Base-by-base conservation (phyloP, 1,140 invertebrate genomes). In the Solenopsis invicta region DNA sequence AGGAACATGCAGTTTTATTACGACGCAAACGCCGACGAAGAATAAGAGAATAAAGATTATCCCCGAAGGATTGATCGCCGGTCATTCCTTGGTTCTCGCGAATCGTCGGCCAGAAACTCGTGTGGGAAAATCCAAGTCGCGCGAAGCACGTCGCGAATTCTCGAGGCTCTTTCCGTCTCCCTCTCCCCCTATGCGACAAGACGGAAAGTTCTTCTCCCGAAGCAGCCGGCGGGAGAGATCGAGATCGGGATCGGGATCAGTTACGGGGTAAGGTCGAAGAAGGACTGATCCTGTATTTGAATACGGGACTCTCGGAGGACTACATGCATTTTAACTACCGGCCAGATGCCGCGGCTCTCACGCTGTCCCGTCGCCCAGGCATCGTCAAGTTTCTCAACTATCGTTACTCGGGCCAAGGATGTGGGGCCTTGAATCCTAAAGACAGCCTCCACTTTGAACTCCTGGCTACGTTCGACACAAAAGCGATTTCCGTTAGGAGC, bases 311-410 rank as follows among this genome's bases (percentile, higher is more conserved):
- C 76, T 87, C 87, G 92, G 89, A 91, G 91, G 95, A 95, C 94
- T 95, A 95, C 95, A 95, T 95, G 94, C 94, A 95, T 95, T 95
- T 95, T 95, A 95, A 95, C 95, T 95, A 95, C 93, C 92, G 93
- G 87, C 89, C 95, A 95, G 95, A 94, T 95, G 95, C 92, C 90
- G 77, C 78, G 87, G 88, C 88, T 95, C 95, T 94, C 94, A 95
- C 94, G 94, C 94, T 94, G 93, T 87, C 94, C 94, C 88, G 87
- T 91, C 90, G 92, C 92, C 84, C 90, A 89, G 87, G 86, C 90
- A 91, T 93, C 88, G 90, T 92, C 94, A 95, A 95, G 94, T 95
- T 95, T 95, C 94, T 92, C 91, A 94, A 95, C 94, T 95, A 95
- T 94, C 92, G 91, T 93, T 93, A 92, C 94, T 94, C 92, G 87